These are phyloP conservation scores for Halcyon badia DNA, from an alignment of 2,797 vertebrate species.

Conservation along the genomic window DNA sequence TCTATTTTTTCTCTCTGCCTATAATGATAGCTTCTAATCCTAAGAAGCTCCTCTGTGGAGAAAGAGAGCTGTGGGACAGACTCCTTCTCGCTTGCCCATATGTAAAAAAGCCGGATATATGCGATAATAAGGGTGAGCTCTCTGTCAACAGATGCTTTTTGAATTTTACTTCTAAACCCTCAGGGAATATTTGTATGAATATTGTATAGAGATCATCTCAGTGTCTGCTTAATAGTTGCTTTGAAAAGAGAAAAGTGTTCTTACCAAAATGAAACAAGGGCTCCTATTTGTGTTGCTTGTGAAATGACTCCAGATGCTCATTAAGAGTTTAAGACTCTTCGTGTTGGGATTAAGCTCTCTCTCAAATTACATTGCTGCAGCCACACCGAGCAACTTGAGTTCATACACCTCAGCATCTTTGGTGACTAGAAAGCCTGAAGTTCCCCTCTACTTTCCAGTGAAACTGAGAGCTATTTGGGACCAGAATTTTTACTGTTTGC, in stretches of 20 bases:
- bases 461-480: not conserved
- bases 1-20: not conserved
- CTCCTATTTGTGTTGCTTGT: not conserved
- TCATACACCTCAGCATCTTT: not conserved
- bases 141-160: conserved; percentile 14
- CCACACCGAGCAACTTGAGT: not conserved
- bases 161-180: not conserved
- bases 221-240: not conserved
- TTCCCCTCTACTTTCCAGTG: not conserved
- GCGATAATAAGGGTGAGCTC: not conserved
- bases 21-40: not conserved
- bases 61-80: not conserved
- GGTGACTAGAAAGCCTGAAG: not conserved
- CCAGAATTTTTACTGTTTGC: not conserved
- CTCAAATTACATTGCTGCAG: not conserved
- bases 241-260: not conserved
- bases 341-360: not conserved
- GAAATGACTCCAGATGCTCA: conserved; percentile 7
- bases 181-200: not conserved
- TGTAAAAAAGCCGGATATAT: not conserved
- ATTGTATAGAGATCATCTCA: not conserved
- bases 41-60: not conserved
- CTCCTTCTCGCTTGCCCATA: not conserved
- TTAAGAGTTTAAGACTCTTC: not conserved
- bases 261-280: not conserved